Conservation (phyloP, 2,113 vertebrate species). For the Aptenodytes patagonicus region DNA sequence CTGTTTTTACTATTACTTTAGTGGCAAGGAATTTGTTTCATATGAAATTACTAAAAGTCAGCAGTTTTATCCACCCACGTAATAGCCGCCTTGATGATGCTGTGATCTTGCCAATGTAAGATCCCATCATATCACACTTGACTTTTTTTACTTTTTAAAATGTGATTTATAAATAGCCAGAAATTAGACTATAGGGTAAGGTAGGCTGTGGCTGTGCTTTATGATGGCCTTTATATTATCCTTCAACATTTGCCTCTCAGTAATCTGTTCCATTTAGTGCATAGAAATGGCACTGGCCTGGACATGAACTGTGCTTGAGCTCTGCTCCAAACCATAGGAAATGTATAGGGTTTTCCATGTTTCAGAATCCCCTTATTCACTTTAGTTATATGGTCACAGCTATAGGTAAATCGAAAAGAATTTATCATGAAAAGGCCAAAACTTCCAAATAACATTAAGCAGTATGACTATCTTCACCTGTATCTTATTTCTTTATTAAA, state of each 20-base stretch:
- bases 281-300: not conserved
- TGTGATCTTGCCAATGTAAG: not conserved
- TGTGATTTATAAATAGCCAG: not conserved
- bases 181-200: not conserved
- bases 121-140: not conserved
- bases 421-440: not conserved
- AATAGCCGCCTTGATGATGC: not conserved
- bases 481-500: not conserved
- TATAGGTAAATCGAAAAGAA: not conserved
- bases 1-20: not conserved
- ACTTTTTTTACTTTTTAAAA: not conserved
- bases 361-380: not conserved
- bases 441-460: not conserved
- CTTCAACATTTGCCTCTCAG: not conserved
- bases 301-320: not conserved
- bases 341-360: not conserved
- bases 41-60: not conserved
- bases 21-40: not conserved
- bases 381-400: not conserved
- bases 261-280: not conserved
- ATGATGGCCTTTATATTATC: not conserved
- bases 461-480: accelerated
- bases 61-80: not conserved
- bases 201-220: not conserved
- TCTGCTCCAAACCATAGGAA: not conserved